Evolutionary conservation across 2,113 vertebrate species (phyloP).

Genomic region (Leptobrachium leishanense): DNA sequence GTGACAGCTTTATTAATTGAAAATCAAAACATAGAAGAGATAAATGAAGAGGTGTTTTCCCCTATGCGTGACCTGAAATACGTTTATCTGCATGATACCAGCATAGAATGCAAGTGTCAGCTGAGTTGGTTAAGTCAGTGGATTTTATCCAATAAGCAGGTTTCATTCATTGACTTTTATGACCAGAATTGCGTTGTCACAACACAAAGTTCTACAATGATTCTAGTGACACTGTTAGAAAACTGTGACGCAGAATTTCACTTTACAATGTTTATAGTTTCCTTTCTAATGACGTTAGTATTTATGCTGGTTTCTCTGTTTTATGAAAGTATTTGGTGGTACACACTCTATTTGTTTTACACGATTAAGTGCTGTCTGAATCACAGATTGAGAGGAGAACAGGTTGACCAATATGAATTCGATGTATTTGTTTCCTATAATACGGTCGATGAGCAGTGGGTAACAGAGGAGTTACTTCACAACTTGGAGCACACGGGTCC

Average conservation of each 20-base stretch:
- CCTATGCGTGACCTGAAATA: slow-evolving; percentile 19
- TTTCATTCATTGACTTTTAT: slow-evolving; percentile 3
- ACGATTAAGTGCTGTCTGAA: slow-evolving; percentile 50
- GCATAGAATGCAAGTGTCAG: slow-evolving; percentile 13
- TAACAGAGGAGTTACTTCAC: slow-evolving; percentile 50
- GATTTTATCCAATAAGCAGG: not conserved
- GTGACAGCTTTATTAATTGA: slow-evolving; percentile 19
- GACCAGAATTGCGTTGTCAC: slow-evolving; percentile 15
- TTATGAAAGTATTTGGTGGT: slow-evolving; percentile 55
- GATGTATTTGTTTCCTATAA: slow-evolving; percentile 59
- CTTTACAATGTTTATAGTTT: slow-evolving; percentile 43
- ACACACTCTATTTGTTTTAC: slow-evolving; percentile 49
- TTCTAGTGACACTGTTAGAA: slow-evolving; percentile 3
- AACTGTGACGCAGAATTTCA: not conserved
- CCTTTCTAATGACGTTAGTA: slow-evolving; percentile 17
- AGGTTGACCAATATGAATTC: slow-evolving; percentile 46
- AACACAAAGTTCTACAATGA: not conserved
- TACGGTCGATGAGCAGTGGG: slow-evolving; percentile 54
- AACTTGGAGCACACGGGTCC: slow-evolving; percentile 52
- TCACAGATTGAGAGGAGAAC: slow-evolving; percentile 34
- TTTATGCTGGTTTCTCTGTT: slow-evolving; percentile 45
- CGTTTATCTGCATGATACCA: slow-evolving; percentile 18
- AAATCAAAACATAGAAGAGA: slow-evolving; percentile 4
- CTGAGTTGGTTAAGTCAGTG: not conserved
- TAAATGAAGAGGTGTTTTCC: slow-evolving; percentile 14